Evolutionary conservation across 2,888 invertebrate species (phyloP).

Genomic region (Folsomia manolachei): DNA sequence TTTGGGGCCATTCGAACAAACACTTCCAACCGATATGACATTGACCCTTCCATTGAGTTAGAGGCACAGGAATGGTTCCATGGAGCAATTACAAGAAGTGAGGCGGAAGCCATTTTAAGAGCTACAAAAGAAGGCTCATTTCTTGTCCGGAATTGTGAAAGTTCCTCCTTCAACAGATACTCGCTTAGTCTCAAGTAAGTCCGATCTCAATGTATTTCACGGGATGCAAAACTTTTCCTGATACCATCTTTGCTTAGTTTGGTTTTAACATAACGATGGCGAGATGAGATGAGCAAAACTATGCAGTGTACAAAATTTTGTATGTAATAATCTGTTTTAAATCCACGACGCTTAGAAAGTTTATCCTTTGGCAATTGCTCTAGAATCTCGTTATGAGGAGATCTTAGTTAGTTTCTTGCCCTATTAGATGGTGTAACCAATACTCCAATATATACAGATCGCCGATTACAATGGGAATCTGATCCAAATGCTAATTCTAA

Average conservation of each 20-base stretch:
- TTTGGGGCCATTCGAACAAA: slow-evolving; percentile 30
- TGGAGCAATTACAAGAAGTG: slow-evolving; percentile 83
- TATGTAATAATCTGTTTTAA: too few species aligned
- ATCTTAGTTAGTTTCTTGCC: too few species aligned
- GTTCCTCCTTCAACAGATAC: slow-evolving; percentile 84
- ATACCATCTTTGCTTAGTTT: too few species aligned
- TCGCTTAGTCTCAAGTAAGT: slow-evolving; percentile 92
- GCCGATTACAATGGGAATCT: too few species aligned
- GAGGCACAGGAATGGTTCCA: slow-evolving; percentile 74
- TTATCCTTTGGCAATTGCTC: too few species aligned
- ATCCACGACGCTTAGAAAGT: too few species aligned
- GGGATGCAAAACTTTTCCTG: not conserved
- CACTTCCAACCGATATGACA: slow-evolving; percentile 31
- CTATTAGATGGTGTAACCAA: too few species aligned
- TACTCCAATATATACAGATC: too few species aligned
- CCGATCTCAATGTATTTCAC: too few species aligned
- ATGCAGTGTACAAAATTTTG: not conserved
- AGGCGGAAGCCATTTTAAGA: slow-evolving; percentile 83
- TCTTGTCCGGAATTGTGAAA: slow-evolving; percentile 86
- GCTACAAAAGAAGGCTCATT: slow-evolving; percentile 87
- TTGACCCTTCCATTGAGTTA: slow-evolving; percentile 43
- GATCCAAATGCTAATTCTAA: too few species aligned
- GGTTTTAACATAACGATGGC: not conserved
- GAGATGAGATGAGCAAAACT: not conserved
- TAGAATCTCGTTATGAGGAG: too few species aligned